These are phyloP conservation scores for Penaeus chinensis DNA, from an alignment of 1,140 invertebrate species.

Conservation along the genomic window DNA sequence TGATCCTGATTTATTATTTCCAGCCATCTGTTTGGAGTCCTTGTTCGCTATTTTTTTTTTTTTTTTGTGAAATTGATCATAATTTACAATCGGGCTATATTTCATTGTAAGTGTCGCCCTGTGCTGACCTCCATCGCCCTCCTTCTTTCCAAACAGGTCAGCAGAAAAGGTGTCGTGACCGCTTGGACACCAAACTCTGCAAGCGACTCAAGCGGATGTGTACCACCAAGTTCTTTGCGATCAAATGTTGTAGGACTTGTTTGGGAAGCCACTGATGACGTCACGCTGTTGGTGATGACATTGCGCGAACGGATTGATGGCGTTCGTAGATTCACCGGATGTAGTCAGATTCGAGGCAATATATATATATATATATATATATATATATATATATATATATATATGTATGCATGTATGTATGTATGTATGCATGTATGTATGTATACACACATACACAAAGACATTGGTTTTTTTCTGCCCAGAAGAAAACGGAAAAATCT, in stretches of 20 bases:
- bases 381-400: neutral
- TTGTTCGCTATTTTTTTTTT: no score
- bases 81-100: neutral
- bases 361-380: neutral
- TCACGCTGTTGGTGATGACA: neutral
- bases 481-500: no score
- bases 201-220: slow-evolving; percentile 66
- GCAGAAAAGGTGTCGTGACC: slow-evolving; percentile 65
- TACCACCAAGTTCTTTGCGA: slow-evolving; percentile 67
- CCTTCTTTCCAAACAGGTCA: slow-evolving; percentile 57
- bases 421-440: neutral
- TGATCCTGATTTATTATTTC: neutral
- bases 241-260: slow-evolving; percentile 67
- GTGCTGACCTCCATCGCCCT: slow-evolving; percentile 3
- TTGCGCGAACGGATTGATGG: neutral
- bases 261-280: slow-evolving; percentile 15
- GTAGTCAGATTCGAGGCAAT: neutral
- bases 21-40: no score
- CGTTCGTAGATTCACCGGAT: neutral
- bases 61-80: neutral
- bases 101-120: neutral
- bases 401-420: neutral
- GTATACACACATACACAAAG: neutral
- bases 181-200: slow-evolving; percentile 66
- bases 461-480: neutral